phyloP scores from a whole-genome alignment of 2,113 vertebrate species.

The Fregetta grallaria region DNA sequence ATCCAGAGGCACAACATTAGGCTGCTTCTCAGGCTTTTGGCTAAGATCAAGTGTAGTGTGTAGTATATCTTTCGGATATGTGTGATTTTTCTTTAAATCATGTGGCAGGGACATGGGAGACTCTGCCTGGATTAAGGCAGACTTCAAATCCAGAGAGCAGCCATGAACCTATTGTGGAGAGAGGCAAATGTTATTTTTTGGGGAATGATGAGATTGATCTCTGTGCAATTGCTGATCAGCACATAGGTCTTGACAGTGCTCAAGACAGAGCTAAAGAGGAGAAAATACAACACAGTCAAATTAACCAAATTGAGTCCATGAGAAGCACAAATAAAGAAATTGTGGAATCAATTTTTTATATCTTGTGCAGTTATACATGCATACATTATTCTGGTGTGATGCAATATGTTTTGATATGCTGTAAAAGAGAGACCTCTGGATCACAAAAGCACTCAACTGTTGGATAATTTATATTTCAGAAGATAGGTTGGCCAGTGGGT shows the following conservation, averaged over 20 bases:
- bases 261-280: background rate
- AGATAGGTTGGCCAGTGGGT: background rate
- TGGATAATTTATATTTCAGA: background rate
- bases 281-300: background rate
- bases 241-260: background rate
- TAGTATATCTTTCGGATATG: background rate
- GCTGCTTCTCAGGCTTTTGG: background rate
- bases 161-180: fast-evolving
- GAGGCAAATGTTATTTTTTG: background rate
- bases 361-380: background rate
- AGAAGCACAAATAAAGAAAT: background rate
- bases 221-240: background rate
- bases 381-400: background rate
- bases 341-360: background rate
- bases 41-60: background rate
- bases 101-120: background rate
- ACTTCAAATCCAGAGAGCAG: background rate
- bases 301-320: background rate
- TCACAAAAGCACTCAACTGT: background rate
- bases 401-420: background rate
- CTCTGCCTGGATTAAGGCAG: background rate
- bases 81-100: background rate
- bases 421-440: background rate
- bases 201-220: background rate
- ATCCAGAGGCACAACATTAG: background rate